Evolutionary conservation across 2,797 vertebrate species (phyloP), one percentile per base, ranked within the genome.

Genomic region (Thunnus albacares): DNA sequence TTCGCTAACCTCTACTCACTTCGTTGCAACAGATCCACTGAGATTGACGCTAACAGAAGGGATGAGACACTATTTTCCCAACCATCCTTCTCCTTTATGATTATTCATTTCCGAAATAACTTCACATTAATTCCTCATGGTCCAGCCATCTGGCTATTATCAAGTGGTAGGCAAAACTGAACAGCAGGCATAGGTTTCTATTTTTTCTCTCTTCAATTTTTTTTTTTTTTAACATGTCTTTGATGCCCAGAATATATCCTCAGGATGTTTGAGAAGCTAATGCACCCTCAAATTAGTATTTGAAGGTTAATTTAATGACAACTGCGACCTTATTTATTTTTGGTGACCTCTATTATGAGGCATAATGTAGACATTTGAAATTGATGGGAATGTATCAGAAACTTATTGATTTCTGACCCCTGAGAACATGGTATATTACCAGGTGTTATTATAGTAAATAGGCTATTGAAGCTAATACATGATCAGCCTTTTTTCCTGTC

Each of bases 111-210:
- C 70, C 53, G 65, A 88, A 83, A 87, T 81, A 85, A 80, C 84
- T 80, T 84, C 59, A 47, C 55, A 62, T 64, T 66, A 73, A 88
- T 77, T 90, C 77, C 82, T 86, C 2, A 2, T 35, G 57, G 78
- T 71, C 43, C 63, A 3, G n/a, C 85, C 89, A 89, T 91, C 89
- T 90, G 88, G 74, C 67, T 77, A 47, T 82, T 81, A 49, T 77
- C 67, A 69, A 88, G 64, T 28, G 63, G 43, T 61, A 61, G 47
- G 71, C 38, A 64, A 67, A 87, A 59, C 57, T 67, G 59, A 83
- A 61, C 80, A 74, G 85, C 71, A 88, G 79, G 60, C 55, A 24
- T 14, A 45, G 24, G 43, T 80, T 72, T 67, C 8, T 35, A 2
- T 28, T 28, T 75, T 61, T 47, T 47, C 17, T 47, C 45, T 47